These are phyloP conservation scores for Tetrapedia diversipes DNA, from an alignment of 2,888 invertebrate species.

Conservation along the genomic window DNA sequence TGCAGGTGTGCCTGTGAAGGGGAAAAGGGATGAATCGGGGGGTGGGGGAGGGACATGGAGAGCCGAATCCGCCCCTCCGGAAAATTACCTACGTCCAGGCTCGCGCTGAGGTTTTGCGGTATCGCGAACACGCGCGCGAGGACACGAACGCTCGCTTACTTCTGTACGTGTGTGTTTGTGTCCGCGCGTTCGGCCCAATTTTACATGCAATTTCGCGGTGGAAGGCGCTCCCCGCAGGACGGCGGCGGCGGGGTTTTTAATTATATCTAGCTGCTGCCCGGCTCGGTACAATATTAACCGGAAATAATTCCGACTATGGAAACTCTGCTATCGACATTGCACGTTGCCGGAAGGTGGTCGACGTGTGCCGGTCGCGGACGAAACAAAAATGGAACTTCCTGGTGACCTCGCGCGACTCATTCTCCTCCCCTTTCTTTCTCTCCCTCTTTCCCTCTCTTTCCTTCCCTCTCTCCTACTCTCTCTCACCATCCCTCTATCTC, in stretches of 20 bases:
- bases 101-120: constrained; percentile 70
- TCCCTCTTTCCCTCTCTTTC: background rate
- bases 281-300: constrained; percentile 67
- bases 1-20: background rate
- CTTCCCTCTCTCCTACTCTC: background rate
- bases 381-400: constrained; percentile 57
- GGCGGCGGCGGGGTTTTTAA: constrained; percentile 65
- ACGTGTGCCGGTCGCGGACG: constrained; percentile 29
- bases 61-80: constrained; percentile 29
- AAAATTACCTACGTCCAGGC: constrained; percentile 67
- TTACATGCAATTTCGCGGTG: constrained; percentile 72
- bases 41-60: background rate
- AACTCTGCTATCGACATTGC: constrained; percentile 68
- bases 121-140: constrained; percentile 52
- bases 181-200: constrained; percentile 66
- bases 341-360: constrained; percentile 39
- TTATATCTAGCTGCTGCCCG: constrained; percentile 65
- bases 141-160: constrained; percentile 28
- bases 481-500: no score
- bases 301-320: constrained; percentile 64
- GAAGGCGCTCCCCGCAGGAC: constrained; percentile 49
- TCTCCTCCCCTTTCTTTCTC: background rate
- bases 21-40: background rate
- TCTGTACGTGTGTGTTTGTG: constrained; percentile 21
- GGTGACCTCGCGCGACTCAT: background rate